phyloP scores from a whole-genome alignment of 2,888 invertebrate genomes.

The Choristoneura rosaceana region DNA sequence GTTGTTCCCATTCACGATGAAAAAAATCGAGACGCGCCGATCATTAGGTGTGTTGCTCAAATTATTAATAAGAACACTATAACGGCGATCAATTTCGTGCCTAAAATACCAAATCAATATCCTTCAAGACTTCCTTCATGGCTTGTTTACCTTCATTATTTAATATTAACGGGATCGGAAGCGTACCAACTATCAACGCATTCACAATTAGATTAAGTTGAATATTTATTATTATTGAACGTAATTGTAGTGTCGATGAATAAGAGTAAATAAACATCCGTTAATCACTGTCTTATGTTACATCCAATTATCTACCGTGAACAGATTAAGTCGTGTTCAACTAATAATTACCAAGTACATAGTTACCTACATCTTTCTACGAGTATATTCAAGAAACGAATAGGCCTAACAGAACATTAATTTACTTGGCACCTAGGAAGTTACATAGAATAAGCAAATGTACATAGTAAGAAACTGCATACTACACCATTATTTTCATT shows the following conservation, averaged over 20 bases:
- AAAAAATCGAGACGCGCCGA: constrained; percentile 2
- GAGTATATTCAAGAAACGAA: not conserved
- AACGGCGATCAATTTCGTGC: constrained; percentile 22
- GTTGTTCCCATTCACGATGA: not conserved
- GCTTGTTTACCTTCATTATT: constrained; percentile 16
- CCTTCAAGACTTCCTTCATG: constrained; percentile 17
- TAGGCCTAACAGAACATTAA: not conserved
- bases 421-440: not conserved
- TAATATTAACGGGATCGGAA: not conserved
- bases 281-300: not conserved
- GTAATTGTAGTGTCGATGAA: constrained; percentile 13
- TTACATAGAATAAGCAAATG: not conserved
- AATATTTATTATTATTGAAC: constrained; percentile 13
- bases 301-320: constrained; percentile 19
- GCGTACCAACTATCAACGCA: not conserved
- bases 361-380: not conserved
- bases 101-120: constrained; percentile 37
- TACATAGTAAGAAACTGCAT: not conserved
- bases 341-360: constrained; percentile 16
- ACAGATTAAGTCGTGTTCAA: constrained; percentile 18
- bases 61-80: constrained; percentile 33
- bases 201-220: not conserved
- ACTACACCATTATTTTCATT: not conserved
- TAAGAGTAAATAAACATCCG: not conserved
- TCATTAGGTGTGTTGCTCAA: constrained; percentile 6